Evolutionary conservation across 2,888 invertebrate genomes (phyloP), one percentile per base, ranked within the genome.

Genomic region (Lissonota sp.): DNA sequence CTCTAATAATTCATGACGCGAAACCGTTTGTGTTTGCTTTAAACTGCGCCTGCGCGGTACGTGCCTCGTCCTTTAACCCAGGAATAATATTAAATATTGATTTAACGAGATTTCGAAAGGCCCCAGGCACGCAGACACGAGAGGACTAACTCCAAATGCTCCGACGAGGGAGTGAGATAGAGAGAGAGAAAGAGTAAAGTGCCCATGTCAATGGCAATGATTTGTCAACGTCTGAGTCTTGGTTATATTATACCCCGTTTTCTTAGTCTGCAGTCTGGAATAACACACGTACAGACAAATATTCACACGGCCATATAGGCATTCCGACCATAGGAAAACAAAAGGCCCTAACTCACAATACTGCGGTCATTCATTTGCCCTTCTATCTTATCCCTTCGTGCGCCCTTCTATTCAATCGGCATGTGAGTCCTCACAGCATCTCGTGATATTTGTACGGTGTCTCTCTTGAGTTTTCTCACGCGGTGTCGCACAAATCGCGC

Each of bases 61-160:
- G 79, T 12, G 14, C 7, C 10, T 55, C 66, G 62, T 62, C 69
- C 79, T 81, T 72, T 82, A 83, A 79, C 83, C 79, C 71, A 83
- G 82, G 80, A 85, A 87, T 86, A 86, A 87, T 87, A 86, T 86
- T 86, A 84, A 86, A 87, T 87, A 87, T 87, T 86, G 87, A 86
- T 86, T 84, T 78, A 86, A 84, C 83, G 83, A 85, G 86, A 86
- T 87, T 82, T 84, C 79, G 69, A 79, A 82, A 83, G 80, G 82
- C 63, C 82, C 60, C 81, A 67, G 66, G 58, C 76, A 74, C 60
- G 70, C 75, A 58, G 71, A 80, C 62, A 75, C 14, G 42, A 51
- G 26, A 14, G 16, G 53, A 62, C 4, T 2, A 7, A 16, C 46
- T 39, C 5, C 26, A 55, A 63, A 57, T 37, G 60, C 51, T 26